A percentile compares a stretch with the other conserved stretches of the same genome.
phyloP scores from a whole-genome alignment of 2,888 invertebrate species.

The Ormyrus thymus region DNA sequence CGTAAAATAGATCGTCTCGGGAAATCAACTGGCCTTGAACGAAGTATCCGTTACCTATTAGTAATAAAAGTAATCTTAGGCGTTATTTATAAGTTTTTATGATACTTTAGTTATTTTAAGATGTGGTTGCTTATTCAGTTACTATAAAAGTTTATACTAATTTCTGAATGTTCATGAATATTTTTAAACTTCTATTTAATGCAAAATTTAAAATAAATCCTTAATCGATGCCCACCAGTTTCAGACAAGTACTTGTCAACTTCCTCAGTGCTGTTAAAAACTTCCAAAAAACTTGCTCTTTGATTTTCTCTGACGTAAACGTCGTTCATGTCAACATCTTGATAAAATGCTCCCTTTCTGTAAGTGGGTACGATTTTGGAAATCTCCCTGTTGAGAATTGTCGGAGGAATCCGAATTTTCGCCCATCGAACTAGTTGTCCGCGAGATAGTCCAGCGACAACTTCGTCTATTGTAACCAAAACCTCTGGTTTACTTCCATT shows the following conservation, averaged over 20 bases:
- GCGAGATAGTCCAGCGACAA: not conserved
- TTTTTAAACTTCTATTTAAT: too few relatives aligned
- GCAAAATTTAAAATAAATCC: too few relatives aligned
- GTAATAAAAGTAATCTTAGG: not conserved
- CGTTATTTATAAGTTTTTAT: not conserved
- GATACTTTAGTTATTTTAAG: not conserved
- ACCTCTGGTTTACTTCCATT: not conserved
- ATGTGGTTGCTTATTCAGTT: too few relatives aligned
- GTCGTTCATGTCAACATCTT: not conserved
- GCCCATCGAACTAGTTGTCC: conserved; percentile 1
- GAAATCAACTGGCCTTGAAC: conserved; percentile 8
- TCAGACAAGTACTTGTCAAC: conserved; percentile 12
- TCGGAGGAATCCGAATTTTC: not conserved
- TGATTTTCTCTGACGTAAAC: conserved; percentile 15
- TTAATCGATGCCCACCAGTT: conserved; percentile 1
- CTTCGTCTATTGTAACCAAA: not conserved
- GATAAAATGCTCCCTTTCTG: conserved; percentile 16
- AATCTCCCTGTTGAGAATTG: not conserved
- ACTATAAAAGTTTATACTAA: too few relatives aligned
- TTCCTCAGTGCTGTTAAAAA: not conserved
- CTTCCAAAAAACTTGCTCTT: not conserved
- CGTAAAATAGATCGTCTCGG: conserved; percentile 16
- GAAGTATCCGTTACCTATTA: conserved; percentile 7
- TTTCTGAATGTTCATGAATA: too few relatives aligned
- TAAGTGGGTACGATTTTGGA: not conserved